These are phyloP conservation scores for Mugil cephalus DNA, from an alignment of 2,113 vertebrate genomes.

Conservation along the genomic window DNA sequence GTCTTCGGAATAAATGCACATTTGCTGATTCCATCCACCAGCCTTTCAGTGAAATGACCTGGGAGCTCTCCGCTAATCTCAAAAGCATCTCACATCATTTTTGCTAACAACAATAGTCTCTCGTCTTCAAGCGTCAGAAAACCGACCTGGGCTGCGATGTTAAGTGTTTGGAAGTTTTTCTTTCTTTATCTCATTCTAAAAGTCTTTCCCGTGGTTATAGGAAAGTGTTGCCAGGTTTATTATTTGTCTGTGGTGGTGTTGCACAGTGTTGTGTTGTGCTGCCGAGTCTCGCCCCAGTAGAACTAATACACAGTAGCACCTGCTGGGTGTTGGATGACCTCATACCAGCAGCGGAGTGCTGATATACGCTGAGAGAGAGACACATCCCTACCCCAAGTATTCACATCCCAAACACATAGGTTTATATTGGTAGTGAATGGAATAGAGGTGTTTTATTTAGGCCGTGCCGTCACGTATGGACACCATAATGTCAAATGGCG, in stretches of 20 bases:
- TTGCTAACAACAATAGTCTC: no score
- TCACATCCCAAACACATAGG: background rate
- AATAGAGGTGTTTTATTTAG: background rate
- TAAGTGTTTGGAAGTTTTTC: no score
- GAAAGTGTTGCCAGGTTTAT: background rate
- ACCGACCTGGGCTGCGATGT: no score
- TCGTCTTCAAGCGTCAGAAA: no score
- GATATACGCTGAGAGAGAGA: background rate
- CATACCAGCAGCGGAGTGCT: background rate
- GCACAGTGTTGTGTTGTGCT: background rate
- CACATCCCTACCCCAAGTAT: background rate
- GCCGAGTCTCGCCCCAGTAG: constrained; percentile 6
- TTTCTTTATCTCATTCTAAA: no score
- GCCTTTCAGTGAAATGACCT: no score
- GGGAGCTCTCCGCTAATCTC: no score
- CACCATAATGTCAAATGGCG: background rate
- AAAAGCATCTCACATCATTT: no score
- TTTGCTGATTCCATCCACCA: no score
- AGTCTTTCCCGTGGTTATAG: no score
- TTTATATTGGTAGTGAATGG: background rate
- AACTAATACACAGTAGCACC: constrained; percentile 19
- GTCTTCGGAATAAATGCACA: no score
- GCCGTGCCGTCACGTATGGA: background rate
- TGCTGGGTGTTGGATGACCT: constrained; percentile 34
- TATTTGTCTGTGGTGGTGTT: background rate